Evolutionary conservation across 2,113 vertebrate genomes (phyloP).

Genomic region (Mustela lutreola): DNA sequence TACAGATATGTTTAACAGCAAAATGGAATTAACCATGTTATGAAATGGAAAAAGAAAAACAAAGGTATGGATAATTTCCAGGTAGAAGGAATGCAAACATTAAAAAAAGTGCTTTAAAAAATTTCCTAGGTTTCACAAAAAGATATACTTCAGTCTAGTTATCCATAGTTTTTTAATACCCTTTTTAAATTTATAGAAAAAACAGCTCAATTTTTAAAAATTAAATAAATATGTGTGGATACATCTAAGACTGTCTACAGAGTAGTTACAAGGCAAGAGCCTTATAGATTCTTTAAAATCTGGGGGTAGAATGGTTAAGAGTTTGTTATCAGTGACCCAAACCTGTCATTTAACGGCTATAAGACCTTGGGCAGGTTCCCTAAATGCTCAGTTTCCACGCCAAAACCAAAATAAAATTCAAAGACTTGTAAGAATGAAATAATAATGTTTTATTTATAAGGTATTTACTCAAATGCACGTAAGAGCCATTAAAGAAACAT

Average conservation of each 20-base stretch:
- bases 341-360: not conserved
- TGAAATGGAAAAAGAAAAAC: not conserved
- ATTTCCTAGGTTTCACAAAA: not conserved
- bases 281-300: not conserved
- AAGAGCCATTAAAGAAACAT: not conserved
- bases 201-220: not conserved
- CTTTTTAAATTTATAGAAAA: not conserved
- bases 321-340: not conserved
- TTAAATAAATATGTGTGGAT: not conserved
- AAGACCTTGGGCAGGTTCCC: not conserved
- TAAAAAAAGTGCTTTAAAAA: not conserved
- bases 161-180: not conserved
- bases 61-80: not conserved
- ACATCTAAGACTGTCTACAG: not conserved
- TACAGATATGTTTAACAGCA: not conserved
- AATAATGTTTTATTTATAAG: not conserved
- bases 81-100: not conserved
- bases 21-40: not conserved
- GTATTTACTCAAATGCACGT: not conserved
- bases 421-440: conserved; percentile 7
- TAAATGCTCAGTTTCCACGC: not conserved
- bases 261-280: not conserved
- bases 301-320: not conserved
- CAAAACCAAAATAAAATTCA: not conserved
- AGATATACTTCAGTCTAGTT: not conserved